Evolutionary conservation across 2,113 vertebrate genomes (phyloP), one percentile per base, ranked within the genome.

Genomic region (Dendropsophus ebraccatus): DNA sequence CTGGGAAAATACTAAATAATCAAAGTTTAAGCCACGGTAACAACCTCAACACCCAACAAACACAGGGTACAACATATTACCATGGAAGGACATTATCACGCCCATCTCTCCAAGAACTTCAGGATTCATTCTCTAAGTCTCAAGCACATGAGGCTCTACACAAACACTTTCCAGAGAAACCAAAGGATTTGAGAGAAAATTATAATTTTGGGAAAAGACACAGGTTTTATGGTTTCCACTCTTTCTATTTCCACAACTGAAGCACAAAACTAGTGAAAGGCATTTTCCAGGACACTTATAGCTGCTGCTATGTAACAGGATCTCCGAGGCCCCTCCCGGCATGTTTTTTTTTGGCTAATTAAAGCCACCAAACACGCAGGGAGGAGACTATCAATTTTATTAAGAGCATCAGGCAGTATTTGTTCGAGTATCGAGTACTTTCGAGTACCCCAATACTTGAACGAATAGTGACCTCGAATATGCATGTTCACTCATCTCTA

Each of bases 241-340:
- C 88, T 62, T 91, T 93, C 91, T 94, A 94, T 91, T 95, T 95
- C 76, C 94, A 93, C 85, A 92, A 94, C 28, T 92, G 90, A 92
- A 8, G 19, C 3, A 4, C 23, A n/a, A 14, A 37, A 23, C 5
- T 47, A 52, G 23, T 25, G n/a, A 49, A 28, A 45, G 28, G 12
- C 2, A n/a, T 28, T 65, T 65, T 65, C n/a, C 3, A 12, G 58
- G 58, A 50, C 49, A 10, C 13, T 10, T 2, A 50, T 13, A 50
- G 45, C 45, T 47, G 4, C 45, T 10, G n/a, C n/a, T n/a, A n/a
- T n/a, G n/a, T n/a, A n/a, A n/a, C n/a, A n/a, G n/a, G n/a, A n/a
- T n/a, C n/a, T n/a, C n/a, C n/a, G n/a, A n/a, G n/a, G n/a, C n/a
- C n/a, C n/a, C n/a, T n/a, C n/a, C n/a, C n/a, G n/a, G n/a, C n/a